Evolutionary conservation across 1,140 invertebrate species (phyloP).

Genomic region (Bombyx mandarina): DNA sequence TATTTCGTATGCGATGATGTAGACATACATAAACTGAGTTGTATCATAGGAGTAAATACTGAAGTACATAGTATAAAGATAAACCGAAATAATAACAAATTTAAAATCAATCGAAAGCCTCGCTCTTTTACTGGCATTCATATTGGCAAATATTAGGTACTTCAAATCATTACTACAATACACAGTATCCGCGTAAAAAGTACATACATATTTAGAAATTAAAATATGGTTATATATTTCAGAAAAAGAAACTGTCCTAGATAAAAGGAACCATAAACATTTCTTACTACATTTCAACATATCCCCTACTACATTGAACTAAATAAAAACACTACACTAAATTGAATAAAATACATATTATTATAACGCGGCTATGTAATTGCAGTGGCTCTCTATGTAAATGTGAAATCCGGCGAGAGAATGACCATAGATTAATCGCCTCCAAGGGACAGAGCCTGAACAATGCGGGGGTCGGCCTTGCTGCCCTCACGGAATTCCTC

Average conservation of each 20-base stretch:
- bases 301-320: background rate
- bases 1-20: too few relatives aligned
- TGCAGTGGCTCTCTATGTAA: slow-evolving; percentile 33
- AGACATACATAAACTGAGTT: too few relatives aligned
- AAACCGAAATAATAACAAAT: background rate
- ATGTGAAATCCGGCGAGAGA: slow-evolving; percentile 66
- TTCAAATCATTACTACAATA: slow-evolving; percentile 10
- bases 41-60: too few relatives aligned
- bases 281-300: background rate
- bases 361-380: slow-evolving; percentile 23
- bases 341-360: background rate
- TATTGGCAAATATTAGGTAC: slow-evolving; percentile 39
- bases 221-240: too few relatives aligned
- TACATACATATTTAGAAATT: too few relatives aligned
- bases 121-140: slow-evolving; percentile 25
- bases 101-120: slow-evolving; percentile 12
- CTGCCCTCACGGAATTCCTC: slow-evolving; percentile 99
- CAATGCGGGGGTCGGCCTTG: slow-evolving; percentile 98
- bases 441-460: slow-evolving; percentile 91
- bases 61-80: too few relatives aligned
- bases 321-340: background rate
- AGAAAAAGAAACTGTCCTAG: too few relatives aligned
- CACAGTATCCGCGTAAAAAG: slow-evolving; percentile 4
- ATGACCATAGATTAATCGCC: slow-evolving; percentile 76
- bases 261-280: too few relatives aligned